A percentile compares a stretch with the other conserved stretches of the same genome.
Evolutionary conservation across 2,888 invertebrate species (phyloP).

Genomic region (Masnerella sp.): DNA sequence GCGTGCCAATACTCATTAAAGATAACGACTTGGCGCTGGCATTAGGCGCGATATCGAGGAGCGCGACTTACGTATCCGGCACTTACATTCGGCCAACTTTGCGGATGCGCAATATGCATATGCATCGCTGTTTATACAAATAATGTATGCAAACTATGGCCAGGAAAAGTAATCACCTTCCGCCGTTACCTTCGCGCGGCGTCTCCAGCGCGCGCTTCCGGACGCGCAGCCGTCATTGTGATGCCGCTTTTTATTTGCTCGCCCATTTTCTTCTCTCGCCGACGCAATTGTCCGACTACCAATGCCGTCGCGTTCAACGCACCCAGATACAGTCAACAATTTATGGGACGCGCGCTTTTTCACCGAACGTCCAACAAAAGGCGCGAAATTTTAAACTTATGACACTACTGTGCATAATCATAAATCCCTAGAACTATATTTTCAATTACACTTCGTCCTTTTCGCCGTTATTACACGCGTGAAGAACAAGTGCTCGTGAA

Average conservation of each 20-base stretch:
- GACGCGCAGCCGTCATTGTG: slow-evolving; percentile 29
- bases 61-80: slow-evolving; percentile 38
- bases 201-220: slow-evolving; percentile 41
- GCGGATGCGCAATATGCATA: slow-evolving; percentile 60
- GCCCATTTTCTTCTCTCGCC: slow-evolving; percentile 31
- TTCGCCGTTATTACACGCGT: no score
- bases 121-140: slow-evolving; percentile 61
- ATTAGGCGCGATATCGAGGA: slow-evolving; percentile 44
- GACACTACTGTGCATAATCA: no score
- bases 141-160: slow-evolving; percentile 57
- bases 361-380: no score
- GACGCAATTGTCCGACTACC: slow-evolving; percentile 43
- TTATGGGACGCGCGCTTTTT: no score
- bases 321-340: no score
- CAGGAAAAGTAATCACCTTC: slow-evolving; percentile 61
- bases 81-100: slow-evolving; percentile 25
- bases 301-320: slow-evolving; percentile 25
- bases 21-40: slow-evolving; percentile 47
- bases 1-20: slow-evolving; percentile 58
- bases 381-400: no score
- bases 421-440: no score
- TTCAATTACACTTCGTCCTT: no score
- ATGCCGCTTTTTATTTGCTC: slow-evolving; percentile 41
- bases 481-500: no score
- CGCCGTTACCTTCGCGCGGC: slow-evolving; percentile 46